Base-by-base conservation (phyloP, 2,888 invertebrate species). In the Zele albiditarsus region DNA sequence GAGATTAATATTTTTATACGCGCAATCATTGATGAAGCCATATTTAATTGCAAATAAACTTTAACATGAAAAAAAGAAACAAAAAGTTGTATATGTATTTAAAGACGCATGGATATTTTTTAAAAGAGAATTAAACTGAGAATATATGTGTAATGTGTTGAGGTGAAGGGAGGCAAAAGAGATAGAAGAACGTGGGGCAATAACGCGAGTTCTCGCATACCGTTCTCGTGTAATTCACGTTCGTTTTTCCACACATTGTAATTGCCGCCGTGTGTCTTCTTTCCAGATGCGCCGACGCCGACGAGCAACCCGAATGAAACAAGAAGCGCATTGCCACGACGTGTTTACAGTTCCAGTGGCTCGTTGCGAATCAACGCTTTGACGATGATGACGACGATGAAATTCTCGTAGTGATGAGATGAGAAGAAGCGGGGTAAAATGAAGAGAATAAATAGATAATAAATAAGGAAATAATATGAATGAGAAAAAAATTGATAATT, bases 241-340 rank as follows among this genome's bases (percentile, higher is more conserved):
- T 71, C 71, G 82, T 85, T 84, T 84, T 85, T 84, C 83, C 83
- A 72, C 77, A 58, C 79, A 75, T 79, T 78, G 80, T 80, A 81
- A 82, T 81, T 81, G 82, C 63, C 66, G 23, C 73, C 6, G 46
- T 70, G 60, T 60, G 66, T 62, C 67, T 77, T 68, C 38, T 27
- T 38, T 70, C 23, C 42, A 71, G 74, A 76, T 60, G 49, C 53
- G 67, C 42, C 33, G 57, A 62, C 28, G 58, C 27, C 46, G 71
- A 31, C 62, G 31, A 77, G 68, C 57, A 68, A 57, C 27, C 38
- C 67, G 60, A 72, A 69, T 71, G 31, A 46, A 31, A 77, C 81
- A 86, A 86, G 84, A 86, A 87, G 81, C 78, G 81, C 86, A 87
- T 86, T 85, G 83, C 85, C 82, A 76, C 69, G 73, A 77, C 81